Conservation (phyloP, 2,797 vertebrate genomes). For the Salarias fasciatus region DNA sequence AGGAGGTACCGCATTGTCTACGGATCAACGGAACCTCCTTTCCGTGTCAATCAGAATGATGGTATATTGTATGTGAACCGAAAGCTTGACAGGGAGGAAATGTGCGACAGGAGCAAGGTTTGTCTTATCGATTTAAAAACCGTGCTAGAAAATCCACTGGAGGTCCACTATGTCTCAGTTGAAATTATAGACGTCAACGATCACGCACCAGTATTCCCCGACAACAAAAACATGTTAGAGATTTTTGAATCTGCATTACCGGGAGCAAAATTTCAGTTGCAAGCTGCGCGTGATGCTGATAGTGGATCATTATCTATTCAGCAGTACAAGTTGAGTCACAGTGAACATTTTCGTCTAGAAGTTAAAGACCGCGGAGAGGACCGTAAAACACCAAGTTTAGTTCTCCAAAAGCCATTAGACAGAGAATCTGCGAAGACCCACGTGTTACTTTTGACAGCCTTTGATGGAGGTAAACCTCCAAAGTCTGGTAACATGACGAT, state of each 20-base stretch:
- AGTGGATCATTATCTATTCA: constrained; percentile 76
- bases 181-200: constrained; percentile 83
- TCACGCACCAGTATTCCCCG: constrained; percentile 68
- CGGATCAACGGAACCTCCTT: constrained; percentile 62
- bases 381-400: constrained; percentile 71
- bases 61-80: constrained; percentile 80
- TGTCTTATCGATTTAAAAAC: constrained; percentile 81
- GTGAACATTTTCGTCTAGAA: constrained; percentile 71
- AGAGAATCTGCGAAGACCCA: constrained; percentile 73
- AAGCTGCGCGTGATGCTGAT: constrained; percentile 81
- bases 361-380: constrained; percentile 70
- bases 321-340: constrained; percentile 74
- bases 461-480: constrained; percentile 82
- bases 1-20: constrained; percentile 78
- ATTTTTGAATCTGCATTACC: constrained; percentile 61
- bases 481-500: constrained; percentile 79
- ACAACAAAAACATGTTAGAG: constrained; percentile 39
- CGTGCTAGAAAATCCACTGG: constrained; percentile 78
- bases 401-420: constrained; percentile 77
- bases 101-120: constrained; percentile 72
- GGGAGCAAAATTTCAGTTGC: constrained; percentile 75
- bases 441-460: constrained; percentile 76
- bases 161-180: constrained; percentile 79
- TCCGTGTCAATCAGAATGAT: constrained; percentile 80
- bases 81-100: constrained; percentile 79